Evolutionary conservation across 2,113 vertebrate species (phyloP), one percentile per base, ranked within the genome.

Genomic region (Gorsachius goisagi): DNA sequence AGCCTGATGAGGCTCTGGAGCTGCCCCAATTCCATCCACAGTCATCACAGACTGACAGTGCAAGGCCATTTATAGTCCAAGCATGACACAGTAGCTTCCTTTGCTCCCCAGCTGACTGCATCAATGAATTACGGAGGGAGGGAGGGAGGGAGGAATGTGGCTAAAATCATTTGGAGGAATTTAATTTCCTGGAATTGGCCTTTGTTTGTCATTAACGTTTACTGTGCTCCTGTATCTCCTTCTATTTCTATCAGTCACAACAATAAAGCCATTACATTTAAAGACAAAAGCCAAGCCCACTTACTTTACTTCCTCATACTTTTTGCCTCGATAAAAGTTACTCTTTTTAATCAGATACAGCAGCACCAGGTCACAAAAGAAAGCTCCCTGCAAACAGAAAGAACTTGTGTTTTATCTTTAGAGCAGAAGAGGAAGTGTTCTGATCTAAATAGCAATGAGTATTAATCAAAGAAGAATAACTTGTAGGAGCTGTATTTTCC

Each of bases 271-370:
- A 49, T 11, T 47, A 41, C 21, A 8, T 88, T 76, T 32, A 45
- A 69, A 90, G 30, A 45, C 68, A 74, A 58, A 35, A 90, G 32
- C 77, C 58, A 83, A 68, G 45, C 4, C 26, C 45, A 97, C 98
- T 87, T 98, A 99, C 99, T 98, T 99, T 52, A 98, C 98, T 98
- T 98, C 98, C 97, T 99, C 99, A 20, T 99, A 99, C 93, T 99
- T 99, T 95, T 98, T 99, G 85, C 99, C 98, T 58, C 99, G 90
- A 93, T 99, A 99, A 85, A 99, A 99, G 56, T 99, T 98, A 87
- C 99, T 99, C 21, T 99, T 99, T 97, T 98, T 99, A 97, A 99
- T 99, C 96, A 99, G 93, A 96, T 99, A 99, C n/a, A 99, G 96
- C 33, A 99, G 98, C 53, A 99, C 98, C 98, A 99, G 97, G 91